phyloP scores from a whole-genome alignment of 2,797 vertebrate species.

The Mycteria americana region DNA sequence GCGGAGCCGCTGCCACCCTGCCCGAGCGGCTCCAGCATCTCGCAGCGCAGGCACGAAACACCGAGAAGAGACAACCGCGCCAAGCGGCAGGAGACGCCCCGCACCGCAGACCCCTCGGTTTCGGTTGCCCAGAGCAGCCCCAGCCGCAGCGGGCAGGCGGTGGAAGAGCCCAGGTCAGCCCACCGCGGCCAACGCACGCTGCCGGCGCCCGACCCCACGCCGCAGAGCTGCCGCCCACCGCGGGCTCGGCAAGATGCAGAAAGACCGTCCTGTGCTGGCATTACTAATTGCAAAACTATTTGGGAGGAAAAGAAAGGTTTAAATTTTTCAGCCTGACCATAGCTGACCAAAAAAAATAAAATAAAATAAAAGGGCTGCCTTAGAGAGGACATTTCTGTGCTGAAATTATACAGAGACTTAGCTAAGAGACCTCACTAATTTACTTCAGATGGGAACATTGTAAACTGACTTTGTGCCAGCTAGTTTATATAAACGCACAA shows the following conservation, averaged over 20 bases:
- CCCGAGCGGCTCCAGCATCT: neutral
- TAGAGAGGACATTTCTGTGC: constrained; percentile 39
- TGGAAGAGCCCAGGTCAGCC: neutral
- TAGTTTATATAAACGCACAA: constrained; percentile 66
- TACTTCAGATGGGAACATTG: constrained; percentile 66
- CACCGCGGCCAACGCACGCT: rapidly evolving
- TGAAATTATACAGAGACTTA: constrained; percentile 68
- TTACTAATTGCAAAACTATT: constrained; percentile 35
- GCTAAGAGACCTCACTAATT: constrained; percentile 65
- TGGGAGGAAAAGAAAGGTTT: constrained; percentile 30
- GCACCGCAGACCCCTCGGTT: rapidly evolving
- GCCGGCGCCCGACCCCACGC: rapidly evolving
- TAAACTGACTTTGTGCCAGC: constrained; percentile 66
- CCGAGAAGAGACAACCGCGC: rapidly evolving
- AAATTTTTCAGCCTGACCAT: constrained; percentile 23
- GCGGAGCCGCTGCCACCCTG: rapidly evolving
- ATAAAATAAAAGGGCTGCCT: neutral
- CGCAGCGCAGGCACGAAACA: neutral
- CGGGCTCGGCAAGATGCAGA: neutral
- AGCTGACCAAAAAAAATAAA: neutral
- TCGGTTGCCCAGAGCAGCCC: neutral
- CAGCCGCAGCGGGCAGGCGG: rapidly evolving
- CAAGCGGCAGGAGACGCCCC: rapidly evolving
- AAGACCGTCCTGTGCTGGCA: neutral
- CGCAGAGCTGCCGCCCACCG: rapidly evolving